Conservation (phyloP, 2,888 invertebrate species). For the Phlogophora meticulosa region DNA sequence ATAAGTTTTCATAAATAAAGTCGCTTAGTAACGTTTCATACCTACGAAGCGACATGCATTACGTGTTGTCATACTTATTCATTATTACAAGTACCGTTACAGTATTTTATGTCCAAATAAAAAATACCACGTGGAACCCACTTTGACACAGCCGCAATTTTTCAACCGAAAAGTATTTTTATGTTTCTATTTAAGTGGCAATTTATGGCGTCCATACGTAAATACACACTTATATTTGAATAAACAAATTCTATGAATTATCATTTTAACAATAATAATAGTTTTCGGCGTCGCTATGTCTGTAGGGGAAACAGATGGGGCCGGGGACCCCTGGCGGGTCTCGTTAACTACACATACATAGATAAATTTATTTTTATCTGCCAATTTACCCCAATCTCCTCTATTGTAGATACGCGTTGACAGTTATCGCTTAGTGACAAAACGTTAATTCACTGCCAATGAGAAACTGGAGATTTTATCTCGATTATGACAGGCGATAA, state of each 20-base stretch:
- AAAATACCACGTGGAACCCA: conserved; percentile 48
- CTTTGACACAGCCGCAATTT: conserved; percentile 62
- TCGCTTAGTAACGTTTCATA: conserved; percentile 29
- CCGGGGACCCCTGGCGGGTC: conserved; percentile 79
- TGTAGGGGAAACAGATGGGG: conserved; percentile 82
- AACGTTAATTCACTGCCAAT: conserved; percentile 63
- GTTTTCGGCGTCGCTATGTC: conserved; percentile 83
- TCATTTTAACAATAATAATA: conserved; percentile 76
- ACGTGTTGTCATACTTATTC: conserved; percentile 58
- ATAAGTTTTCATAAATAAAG: conserved; percentile 49
- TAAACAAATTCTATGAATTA: conserved; percentile 68
- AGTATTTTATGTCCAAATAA: conserved; percentile 63
- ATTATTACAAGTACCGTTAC: conserved; percentile 61
- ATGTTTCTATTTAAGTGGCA: conserved; percentile 57
- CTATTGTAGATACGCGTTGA: conserved; percentile 83
- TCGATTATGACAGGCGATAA: conserved; percentile 20
- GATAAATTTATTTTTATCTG: conserved; percentile 89
- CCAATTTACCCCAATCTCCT: conserved; percentile 89
- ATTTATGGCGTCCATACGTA: conserved; percentile 54
- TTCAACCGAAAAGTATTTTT: conserved; percentile 51
- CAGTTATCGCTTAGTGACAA: conserved; percentile 79
- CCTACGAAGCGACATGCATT: conserved; percentile 28
- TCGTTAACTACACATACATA: conserved; percentile 86
- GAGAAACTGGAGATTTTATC: conserved; percentile 51
- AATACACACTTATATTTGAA: conserved; percentile 57